phyloP scores from a whole-genome alignment of 2,888 invertebrate genomes.

The Steinernema hermaphroditum region DNA sequence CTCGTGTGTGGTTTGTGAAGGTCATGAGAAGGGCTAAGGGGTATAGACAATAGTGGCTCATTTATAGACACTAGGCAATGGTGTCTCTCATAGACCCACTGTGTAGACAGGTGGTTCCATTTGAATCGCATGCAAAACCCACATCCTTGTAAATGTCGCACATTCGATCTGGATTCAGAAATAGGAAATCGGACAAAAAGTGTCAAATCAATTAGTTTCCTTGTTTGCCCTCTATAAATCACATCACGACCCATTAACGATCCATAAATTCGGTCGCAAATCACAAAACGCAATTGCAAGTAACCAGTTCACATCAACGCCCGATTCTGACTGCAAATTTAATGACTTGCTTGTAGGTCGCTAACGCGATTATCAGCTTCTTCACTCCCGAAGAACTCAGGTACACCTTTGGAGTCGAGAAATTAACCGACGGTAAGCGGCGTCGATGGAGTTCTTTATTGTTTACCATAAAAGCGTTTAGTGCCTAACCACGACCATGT shows the following conservation, averaged over 20 bases:
- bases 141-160: too few relatives aligned
- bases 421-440: conserved; percentile 45
- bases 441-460: neutral
- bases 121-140: too few relatives aligned
- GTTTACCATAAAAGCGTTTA: neutral
- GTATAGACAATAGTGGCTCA: too few relatives aligned
- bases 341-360: neutral
- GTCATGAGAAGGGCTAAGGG: neutral
- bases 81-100: too few relatives aligned
- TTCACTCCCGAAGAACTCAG: conserved; percentile 64
- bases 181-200: too few relatives aligned
- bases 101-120: too few relatives aligned
- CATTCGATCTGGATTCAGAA: too few relatives aligned
- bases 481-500: conserved; percentile 46
- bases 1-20: neutral
- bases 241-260: neutral
- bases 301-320: neutral
- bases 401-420: conserved; percentile 64
- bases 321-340: neutral
- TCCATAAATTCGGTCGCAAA: neutral
- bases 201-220: neutral
- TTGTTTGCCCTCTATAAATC: conserved; percentile 17
- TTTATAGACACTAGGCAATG: too few relatives aligned
- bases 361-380: conserved; percentile 40
- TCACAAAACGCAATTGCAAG: neutral